Base-by-base conservation (phyloP, 2,888 invertebrate species). In the Nomada goodeniana region DNA sequence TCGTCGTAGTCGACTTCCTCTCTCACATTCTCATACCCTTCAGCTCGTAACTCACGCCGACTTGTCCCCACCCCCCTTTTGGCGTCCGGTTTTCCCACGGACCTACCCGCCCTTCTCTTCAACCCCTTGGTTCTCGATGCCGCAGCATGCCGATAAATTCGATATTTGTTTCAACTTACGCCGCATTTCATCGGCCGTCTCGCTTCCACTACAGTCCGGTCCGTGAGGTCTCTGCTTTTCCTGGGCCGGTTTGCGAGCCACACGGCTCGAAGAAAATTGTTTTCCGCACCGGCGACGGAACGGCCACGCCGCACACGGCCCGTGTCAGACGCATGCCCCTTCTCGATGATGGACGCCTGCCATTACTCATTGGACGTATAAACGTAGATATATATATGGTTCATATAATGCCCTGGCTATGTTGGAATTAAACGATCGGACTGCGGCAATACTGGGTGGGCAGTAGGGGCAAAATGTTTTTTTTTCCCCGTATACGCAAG, bases 81-180 rank as follows among this genome's bases (percentile, higher is more conserved):
- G 79, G 80, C 89, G 83, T 86, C 82, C 86, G 86, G 84, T 82
- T 77, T 83, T 82, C 80, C 82, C 64, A 44, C 72, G 9, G 65
- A 70, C 65, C 57, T 50, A 20, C 10, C 10, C 59, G 69, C 64
- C n/a, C 74, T 3, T 69, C 60, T 60, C 2, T 72, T 60, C 76
- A n/a, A 42, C 57, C 47, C 15, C 52, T 3, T 18, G 47, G 13
- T 67, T 23, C 63, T 23, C 63, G 69, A 64, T 55, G 67, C 79
- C 80, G 69, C 81, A 74, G 85, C 76, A 75, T 82, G 50, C 89
- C 93, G 90, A 93, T 93, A 93, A 93, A 93, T 93, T 92, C 91
- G 92, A 93, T 93, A 93, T 93, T 88, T 93, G 93, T 93, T 93
- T 92, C 91, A 93, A 93, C 92, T 93, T 92, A 92, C 88, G 88